These are phyloP conservation scores for Oegoconia quadripuncta DNA, from an alignment of 2,888 invertebrate species.

Conservation along the genomic window DNA sequence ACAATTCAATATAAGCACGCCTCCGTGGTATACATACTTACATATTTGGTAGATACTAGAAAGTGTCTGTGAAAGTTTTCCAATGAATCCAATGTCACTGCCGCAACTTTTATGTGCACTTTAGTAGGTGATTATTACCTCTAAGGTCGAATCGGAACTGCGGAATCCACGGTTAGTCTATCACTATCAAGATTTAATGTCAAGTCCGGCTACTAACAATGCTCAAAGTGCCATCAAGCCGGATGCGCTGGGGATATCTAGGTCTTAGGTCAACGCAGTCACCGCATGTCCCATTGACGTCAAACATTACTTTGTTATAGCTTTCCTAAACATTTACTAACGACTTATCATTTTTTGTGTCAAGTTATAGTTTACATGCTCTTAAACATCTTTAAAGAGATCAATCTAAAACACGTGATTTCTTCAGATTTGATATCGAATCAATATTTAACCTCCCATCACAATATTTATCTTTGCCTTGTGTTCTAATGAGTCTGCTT, in stretches of 20 bases:
- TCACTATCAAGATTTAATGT: constrained; percentile 11
- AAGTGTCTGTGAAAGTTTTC: constrained; percentile 6
- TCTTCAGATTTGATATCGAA: constrained; percentile 7
- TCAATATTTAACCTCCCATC: constrained; percentile 34
- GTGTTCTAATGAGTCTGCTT: constrained; percentile 37
- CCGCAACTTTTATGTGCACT: constrained; percentile 5
- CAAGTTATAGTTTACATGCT: constrained; percentile 8
- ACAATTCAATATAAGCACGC: too few relatives aligned
- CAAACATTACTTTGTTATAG: constrained; percentile 43
- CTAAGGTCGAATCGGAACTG: constrained; percentile 30
- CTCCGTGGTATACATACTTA: too few relatives aligned
- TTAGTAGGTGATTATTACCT: constrained; percentile 21
- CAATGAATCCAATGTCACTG: constrained; percentile 2
- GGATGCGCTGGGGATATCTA: constrained; percentile 42
- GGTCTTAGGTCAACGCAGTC: constrained; percentile 58
- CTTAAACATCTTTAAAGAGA: constrained; percentile 13
- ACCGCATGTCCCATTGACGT: constrained; percentile 54
- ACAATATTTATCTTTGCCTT: constrained; percentile 33
- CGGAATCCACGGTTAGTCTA: constrained; percentile 21
- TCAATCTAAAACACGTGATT: constrained; percentile 25
- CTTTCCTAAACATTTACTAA: constrained; percentile 39
- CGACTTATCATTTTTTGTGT: constrained; percentile 8
- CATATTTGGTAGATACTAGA: too few relatives aligned
- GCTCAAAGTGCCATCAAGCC: constrained; percentile 29
- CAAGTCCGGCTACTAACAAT: constrained; percentile 26